Evolutionary conservation across 2,113 vertebrate species (phyloP), one percentile per base, ranked within the genome.

Genomic region (Origma solitaria): DNA sequence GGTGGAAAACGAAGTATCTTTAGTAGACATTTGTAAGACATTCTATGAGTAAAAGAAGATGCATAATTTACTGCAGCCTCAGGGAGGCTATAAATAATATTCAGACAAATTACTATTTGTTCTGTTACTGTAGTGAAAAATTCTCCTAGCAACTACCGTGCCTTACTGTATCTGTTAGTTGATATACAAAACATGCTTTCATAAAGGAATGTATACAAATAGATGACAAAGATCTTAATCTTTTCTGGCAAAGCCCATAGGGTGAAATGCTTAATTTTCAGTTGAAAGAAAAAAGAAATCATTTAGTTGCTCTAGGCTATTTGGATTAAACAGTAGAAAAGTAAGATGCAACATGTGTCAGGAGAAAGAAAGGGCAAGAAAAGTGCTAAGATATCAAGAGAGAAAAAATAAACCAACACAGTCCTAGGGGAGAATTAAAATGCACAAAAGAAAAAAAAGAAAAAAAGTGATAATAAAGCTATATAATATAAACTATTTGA

Each of bases 81-180:
- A 38, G 93, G 91, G 70, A 87, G 75, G 82, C 62, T 91, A 89
- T 95, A 95, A 90, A 89, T 95, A 85, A 87, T 94, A 80, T 73
- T 91, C 87, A 92, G 85, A 92, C 78, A 96, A 95, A 96, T 92
- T 62, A 82, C 47, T 95, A 35, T 93, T 95, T 95, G 64, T 70
- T 88, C 76, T 78, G 60, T 77, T 93, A 90, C 66, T 93, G 54
- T 54, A 88, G 56, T 58, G 60, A 94, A 94, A 87, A 92, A 70
- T 86, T 96, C 72, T 94, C 79, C 71, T 92, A 88, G 83, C 86
- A 88, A 81, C 88, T 92, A 75, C 38, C 0, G 0, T 64, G 54
- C 40, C 22, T 58, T 81, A 78, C 64, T 75, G 20, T 92, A 90
- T 86, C 78, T 71, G 33, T 84, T 82, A 86, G 54, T 73, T 94